Conservation (phyloP, 2,888 invertebrate genomes). For the Polyommatus iphigenia region DNA sequence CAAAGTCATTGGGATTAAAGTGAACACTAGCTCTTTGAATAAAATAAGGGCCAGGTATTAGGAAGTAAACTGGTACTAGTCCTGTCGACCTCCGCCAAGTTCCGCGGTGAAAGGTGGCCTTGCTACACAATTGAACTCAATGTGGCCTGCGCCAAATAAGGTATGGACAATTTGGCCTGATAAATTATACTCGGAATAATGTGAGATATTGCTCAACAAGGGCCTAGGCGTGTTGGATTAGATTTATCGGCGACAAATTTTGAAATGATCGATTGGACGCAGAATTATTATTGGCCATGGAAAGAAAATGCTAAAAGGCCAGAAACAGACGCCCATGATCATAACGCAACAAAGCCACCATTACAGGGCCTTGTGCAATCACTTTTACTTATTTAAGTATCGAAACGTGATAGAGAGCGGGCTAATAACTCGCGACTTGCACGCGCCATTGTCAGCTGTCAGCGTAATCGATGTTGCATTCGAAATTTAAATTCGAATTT, state of each 20-base stretch:
- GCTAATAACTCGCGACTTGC: slow-evolving; percentile 2
- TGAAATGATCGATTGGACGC: background rate
- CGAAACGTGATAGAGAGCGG: slow-evolving; percentile 30
- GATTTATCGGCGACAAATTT: background rate
- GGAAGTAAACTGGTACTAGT: slow-evolving; percentile 38
- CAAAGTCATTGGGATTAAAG: background rate
- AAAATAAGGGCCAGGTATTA: slow-evolving; percentile 20
- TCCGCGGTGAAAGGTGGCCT: slow-evolving; percentile 58
- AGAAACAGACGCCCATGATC: slow-evolving; percentile 40
- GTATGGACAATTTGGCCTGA: slow-evolving; percentile 13
- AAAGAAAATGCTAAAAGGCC: slow-evolving; percentile 27
- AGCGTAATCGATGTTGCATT: slow-evolving; percentile 14
- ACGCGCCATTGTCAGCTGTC: slow-evolving; percentile 26
- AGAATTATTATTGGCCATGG: background rate
- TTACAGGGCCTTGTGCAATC: slow-evolving; percentile 40
- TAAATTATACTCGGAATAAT: slow-evolving; percentile 44
- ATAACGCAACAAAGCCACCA: slow-evolving; percentile 42
- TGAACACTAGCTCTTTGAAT: background rate
- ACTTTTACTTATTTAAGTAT: slow-evolving; percentile 43
- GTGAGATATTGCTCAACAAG: slow-evolving; percentile 42
- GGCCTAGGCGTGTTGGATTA: background rate
- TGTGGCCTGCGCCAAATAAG: slow-evolving; percentile 9
- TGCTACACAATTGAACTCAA: slow-evolving; percentile 14
- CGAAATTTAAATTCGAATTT: slow-evolving; percentile 22
- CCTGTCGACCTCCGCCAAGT: slow-evolving; percentile 58